Base-by-base conservation (phyloP, 2,888 invertebrate species). In the Pristionchus entomophagus region DNA sequence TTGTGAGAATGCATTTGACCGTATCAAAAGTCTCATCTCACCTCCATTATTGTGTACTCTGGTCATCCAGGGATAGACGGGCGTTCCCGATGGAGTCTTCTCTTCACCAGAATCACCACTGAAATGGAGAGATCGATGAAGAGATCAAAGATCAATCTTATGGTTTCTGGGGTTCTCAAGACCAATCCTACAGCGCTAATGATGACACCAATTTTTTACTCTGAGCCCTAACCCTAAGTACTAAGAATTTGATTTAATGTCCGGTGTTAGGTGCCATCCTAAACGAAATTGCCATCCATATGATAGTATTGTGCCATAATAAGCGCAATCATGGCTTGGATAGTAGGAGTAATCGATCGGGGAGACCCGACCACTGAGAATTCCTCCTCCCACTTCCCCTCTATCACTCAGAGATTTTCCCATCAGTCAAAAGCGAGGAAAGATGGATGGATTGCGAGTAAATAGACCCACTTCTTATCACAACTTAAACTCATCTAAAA, bases 11-110 rank as follows among this genome's bases (percentile, higher is more conserved):
- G n/a, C n/a, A n/a, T n/a, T n/a, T n/a, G n/a, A n/a, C n/a, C n/a
- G n/a, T n/a, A n/a, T n/a, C 1, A 65, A 62, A 10, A 62, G 26
- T 62, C 10, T 19, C 8, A 17, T 86, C 91, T 88, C 62, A 92
- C 93, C 89, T 84, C 89, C 89, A 49, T 88, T 91, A 59, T 93
- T 93, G 87, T 93, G 93, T 12, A 93, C 93, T 32, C 92, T 87
- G 5, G 92, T 93, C 93, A 93, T 93, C 93, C 93, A 93, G 8
- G 93, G 93, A 86, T 92, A 93, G 45, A 93, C 90, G n/a, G 91
- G 90, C n/a, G 89, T 89, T 6, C 87, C 88, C 49, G 69, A 53
- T 29, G 35, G 51, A 26, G 77, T 65, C 38, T 88, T 89, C 22
- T 89, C 91, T 85, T 88, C 86, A 26, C 87, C 90, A 49, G 86